A percentile compares a stretch with the other conserved stretches of the same genome.
These are phyloP conservation scores for Rambutsinella grinnellia DNA, from an alignment of 2,888 invertebrate genomes.

Conservation along the genomic window DNA sequence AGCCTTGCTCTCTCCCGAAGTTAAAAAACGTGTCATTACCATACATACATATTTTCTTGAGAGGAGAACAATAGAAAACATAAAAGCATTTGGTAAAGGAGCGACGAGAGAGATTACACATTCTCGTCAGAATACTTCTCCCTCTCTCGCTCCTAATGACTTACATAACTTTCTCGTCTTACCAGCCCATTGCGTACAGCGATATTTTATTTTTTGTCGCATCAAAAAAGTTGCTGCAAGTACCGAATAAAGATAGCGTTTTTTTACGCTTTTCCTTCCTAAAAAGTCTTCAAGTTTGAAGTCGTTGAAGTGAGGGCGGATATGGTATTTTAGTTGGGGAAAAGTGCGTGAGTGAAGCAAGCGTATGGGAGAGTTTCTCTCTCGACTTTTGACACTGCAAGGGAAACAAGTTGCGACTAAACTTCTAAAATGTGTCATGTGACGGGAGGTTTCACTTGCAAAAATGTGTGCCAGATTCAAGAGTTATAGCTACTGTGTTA, in stretches of 20 bases:
- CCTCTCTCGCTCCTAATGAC: constrained; percentile 1
- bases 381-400: not conserved
- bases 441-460: not conserved
- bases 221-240: not conserved
- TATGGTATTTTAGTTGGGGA: too few relatives aligned
- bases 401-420: too few relatives aligned
- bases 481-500: too few relatives aligned
- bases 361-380: too few relatives aligned
- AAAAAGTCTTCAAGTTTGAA: not conserved
- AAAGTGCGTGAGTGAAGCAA: not conserved
- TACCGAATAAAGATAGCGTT: not conserved
- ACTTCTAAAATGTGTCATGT: not conserved
- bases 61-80: too few relatives aligned
- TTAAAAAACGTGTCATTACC: too few relatives aligned
- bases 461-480: too few relatives aligned
- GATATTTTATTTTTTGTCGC: not conserved
- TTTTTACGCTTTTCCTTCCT: not conserved
- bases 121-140: not conserved
- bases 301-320: not conserved
- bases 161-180: constrained; percentile 10
- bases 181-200: constrained; percentile 22
- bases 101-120: not conserved
- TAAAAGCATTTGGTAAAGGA: too few relatives aligned
- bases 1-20: too few relatives aligned
- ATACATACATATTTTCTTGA: too few relatives aligned